Evolutionary conservation across 2,888 invertebrate species (phyloP).

Genomic region (Galerucella nymphaeae): DNA sequence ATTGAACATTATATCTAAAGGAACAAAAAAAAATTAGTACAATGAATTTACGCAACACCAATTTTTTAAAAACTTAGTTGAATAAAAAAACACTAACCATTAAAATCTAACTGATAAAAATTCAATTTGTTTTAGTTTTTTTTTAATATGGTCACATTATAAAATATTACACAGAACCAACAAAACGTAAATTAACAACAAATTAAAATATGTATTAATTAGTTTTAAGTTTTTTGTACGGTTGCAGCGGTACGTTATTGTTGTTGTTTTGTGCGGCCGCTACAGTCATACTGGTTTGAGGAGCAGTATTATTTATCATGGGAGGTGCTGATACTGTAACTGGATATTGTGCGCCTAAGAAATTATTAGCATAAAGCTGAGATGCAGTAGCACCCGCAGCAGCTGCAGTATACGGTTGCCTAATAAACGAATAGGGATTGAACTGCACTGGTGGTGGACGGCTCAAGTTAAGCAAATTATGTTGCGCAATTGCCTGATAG

Average conservation of each 20-base stretch:
- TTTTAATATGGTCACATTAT: constrained; percentile 17
- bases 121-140: constrained; percentile 4
- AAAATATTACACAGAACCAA: constrained; percentile 29
- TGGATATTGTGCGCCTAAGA: constrained; percentile 62
- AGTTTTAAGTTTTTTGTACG: constrained; percentile 92
- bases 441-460: constrained; percentile 61
- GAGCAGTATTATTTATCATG: constrained; percentile 59
- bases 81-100: constrained; percentile 9
- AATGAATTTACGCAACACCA: not conserved
- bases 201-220: constrained; percentile 67
- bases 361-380: constrained; percentile 60
- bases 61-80: not conserved
- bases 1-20: constrained; percentile 9
- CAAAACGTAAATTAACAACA: constrained; percentile 29
- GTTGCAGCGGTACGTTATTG: constrained; percentile 75
- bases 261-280: constrained; percentile 65
- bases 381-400: constrained; percentile 53
- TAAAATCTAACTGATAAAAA: constrained; percentile 13
- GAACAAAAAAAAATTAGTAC: constrained; percentile 6
- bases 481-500: constrained; percentile 61
- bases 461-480: constrained; percentile 57
- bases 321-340: constrained; percentile 63
- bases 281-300: constrained; percentile 54
- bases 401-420: constrained; percentile 61
- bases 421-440: constrained; percentile 67